Base-by-base conservation (phyloP, 2,113 vertebrate genomes). In the Corvus moneduloides region DNA sequence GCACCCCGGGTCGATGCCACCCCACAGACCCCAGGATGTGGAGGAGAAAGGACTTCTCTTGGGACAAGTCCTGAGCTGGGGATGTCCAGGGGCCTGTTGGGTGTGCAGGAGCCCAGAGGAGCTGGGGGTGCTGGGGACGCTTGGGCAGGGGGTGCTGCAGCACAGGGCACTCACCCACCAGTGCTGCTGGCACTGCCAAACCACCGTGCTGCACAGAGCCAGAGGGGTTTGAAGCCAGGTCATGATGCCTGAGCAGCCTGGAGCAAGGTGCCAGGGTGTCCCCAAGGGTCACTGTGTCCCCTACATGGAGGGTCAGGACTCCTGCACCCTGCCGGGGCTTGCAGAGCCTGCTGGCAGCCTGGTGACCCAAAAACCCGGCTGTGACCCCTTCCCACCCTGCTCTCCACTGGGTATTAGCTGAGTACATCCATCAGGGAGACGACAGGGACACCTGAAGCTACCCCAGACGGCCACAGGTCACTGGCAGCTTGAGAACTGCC, bases 401-500 rank as follows among this genome's bases (percentile, higher is more conserved):
- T 73, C 32, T 64, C 62, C 1, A 7, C 41, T 88, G 88, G 28
- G 8, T 23, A 13, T 82, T 5, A 22, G n/a, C 58, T 41, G 63
- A 61, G 27, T 12, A 14, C 39, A 9, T 49, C 37, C 54, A 13
- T 10, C 19, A 80, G 46, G 32, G 63, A 62, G 13, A 39, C n/a
- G 46, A 52, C 46, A 54, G 54, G 43, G 49, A 26, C 1, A 3
- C 49, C 8, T 43, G 66, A 52, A 82, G 48, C 22, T 72, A n/a
- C 43, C 11, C 4, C 23, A 21, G 66, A 63, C 1, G 1, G 28
- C 13, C 41, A 54, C 28, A 75, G 23, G 48, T n/a, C 0, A 0
- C 3, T 9, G 44, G 33, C 43, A 73, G 18, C 48, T 37, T 51
- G 39, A 81, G 52, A 30, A 23, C 33, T 59, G 66, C 5, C 9